These are phyloP conservation scores for Drosophila saltans DNA, from an alignment of 1,140 invertebrate genomes.

Conservation along the genomic window DNA sequence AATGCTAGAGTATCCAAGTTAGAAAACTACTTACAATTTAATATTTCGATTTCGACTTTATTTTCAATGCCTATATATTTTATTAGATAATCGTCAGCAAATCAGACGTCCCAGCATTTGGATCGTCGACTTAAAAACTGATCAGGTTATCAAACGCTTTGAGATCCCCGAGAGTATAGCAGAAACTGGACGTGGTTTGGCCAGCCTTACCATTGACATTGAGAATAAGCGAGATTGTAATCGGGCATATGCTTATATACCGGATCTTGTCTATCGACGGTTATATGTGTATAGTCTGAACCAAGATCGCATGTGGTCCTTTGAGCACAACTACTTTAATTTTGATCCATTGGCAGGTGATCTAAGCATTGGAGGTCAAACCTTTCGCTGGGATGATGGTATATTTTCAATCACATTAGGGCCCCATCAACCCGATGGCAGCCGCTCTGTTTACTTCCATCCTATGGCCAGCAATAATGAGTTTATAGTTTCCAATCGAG, in stretches of 20 bases:
- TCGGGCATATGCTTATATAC: conserved; percentile 88
- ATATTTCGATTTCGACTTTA: no score
- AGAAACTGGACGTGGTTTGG: conserved; percentile 84
- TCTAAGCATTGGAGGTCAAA: conserved; percentile 86
- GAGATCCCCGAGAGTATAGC: conserved; percentile 74
- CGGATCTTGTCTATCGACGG: conserved; percentile 87
- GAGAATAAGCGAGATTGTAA: conserved; percentile 85
- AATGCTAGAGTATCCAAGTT: conserved; percentile 78
- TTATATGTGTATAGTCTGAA: conserved; percentile 87
- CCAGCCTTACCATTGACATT: conserved; percentile 87
- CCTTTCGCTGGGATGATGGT: conserved; percentile 90
- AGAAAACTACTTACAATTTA: conserved; percentile 11
- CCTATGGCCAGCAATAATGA: conserved; percentile 87
- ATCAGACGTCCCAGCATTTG: conserved; percentile 87
- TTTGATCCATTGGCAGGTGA: conserved; percentile 89
- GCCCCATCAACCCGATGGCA: conserved; percentile 84
- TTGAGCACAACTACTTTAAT: conserved; percentile 89
- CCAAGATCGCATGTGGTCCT: conserved; percentile 87
- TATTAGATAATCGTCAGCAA: conserved; percentile 84
- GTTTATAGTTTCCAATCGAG: conserved; percentile 87
- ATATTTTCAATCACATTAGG: conserved; percentile 88
- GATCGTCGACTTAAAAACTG: conserved; percentile 87
- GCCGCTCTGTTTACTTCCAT: conserved; percentile 88
- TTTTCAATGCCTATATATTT: not conserved
- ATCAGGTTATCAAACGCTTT: conserved; percentile 74